Evolutionary conservation across 2,888 invertebrate genomes (phyloP).

Genomic region (Alsophila aescularia): DNA sequence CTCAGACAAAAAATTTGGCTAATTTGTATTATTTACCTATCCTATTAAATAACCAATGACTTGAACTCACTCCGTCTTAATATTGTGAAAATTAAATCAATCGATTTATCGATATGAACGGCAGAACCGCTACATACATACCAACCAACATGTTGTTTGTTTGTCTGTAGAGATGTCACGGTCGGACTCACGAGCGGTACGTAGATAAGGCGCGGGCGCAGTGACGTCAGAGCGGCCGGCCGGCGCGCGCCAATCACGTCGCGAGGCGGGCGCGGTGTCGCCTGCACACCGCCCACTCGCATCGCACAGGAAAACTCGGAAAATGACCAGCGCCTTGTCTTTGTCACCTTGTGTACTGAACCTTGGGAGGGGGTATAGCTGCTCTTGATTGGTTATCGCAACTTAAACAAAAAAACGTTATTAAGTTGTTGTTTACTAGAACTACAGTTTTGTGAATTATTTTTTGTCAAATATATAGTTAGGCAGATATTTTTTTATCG

Average conservation of each 20-base stretch:
- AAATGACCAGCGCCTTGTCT: slow-evolving; percentile 45
- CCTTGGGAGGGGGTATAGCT: background rate
- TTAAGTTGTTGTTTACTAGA: too few relatives aligned
- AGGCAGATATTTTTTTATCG: too few relatives aligned
- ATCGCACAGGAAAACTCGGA: slow-evolving; percentile 66
- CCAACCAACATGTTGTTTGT: background rate
- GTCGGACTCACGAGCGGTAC: slow-evolving; percentile 50
- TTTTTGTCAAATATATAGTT: too few relatives aligned
- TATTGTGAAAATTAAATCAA: background rate
- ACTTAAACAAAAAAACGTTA: background rate
- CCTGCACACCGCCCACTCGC: slow-evolving; percentile 72
- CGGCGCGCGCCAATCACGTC: slow-evolving; percentile 65
- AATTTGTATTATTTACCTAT: too few relatives aligned
- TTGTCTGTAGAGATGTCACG: slow-evolving; percentile 43
- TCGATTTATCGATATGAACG: background rate
- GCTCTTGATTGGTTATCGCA: background rate
- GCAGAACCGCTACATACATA: background rate
- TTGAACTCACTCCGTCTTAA: too few relatives aligned
- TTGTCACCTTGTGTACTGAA: background rate
- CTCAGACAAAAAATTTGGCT: too few relatives aligned
- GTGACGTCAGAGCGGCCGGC: slow-evolving; percentile 80
- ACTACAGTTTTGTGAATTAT: too few relatives aligned
- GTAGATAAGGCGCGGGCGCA: slow-evolving; percentile 61
- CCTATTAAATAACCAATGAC: too few relatives aligned
- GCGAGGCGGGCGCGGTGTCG: slow-evolving; percentile 62